Percentiles rank a stretch among this genome's conserved stretches.
phyloP scores from a whole-genome alignment of 2,113 vertebrate species.

The Nettapus auritus region DNA sequence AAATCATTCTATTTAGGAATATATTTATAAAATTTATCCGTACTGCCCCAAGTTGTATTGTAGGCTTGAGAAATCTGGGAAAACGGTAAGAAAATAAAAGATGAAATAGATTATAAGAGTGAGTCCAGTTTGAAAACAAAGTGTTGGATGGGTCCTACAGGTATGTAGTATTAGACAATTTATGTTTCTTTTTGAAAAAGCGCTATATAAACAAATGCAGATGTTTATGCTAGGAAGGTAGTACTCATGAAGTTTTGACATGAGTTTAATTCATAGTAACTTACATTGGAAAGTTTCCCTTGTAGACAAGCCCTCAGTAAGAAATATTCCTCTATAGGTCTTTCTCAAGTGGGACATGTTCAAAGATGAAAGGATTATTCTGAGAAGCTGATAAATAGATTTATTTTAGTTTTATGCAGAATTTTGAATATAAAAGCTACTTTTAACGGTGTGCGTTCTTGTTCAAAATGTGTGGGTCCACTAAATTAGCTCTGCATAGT shows the following conservation, averaged over 20 bases:
- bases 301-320: not conserved
- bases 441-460: not conserved
- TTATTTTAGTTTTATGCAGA: not conserved
- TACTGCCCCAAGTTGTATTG: not conserved
- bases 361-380: not conserved
- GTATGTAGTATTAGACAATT: not conserved
- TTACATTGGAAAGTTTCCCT: not conserved
- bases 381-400: not conserved
- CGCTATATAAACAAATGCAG: not conserved
- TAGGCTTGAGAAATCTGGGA: not conserved
- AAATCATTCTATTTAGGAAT: not conserved
- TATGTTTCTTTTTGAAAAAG: not conserved
- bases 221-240: not conserved
- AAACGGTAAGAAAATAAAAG: not conserved
- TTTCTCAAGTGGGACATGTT: not conserved
- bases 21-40: not conserved
- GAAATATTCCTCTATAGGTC: not conserved
- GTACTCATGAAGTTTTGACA: not conserved
- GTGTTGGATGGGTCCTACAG: not conserved
- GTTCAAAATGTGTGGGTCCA: not conserved
- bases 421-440: not conserved
- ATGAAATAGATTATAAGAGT: not conserved
- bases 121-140: not conserved
- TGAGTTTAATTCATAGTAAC: not conserved
- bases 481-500: not conserved